A percentile compares a stretch with the other conserved stretches of the same genome.
phyloP scores from a whole-genome alignment of 2,113 vertebrate genomes.

The Sorex fumeus region DNA sequence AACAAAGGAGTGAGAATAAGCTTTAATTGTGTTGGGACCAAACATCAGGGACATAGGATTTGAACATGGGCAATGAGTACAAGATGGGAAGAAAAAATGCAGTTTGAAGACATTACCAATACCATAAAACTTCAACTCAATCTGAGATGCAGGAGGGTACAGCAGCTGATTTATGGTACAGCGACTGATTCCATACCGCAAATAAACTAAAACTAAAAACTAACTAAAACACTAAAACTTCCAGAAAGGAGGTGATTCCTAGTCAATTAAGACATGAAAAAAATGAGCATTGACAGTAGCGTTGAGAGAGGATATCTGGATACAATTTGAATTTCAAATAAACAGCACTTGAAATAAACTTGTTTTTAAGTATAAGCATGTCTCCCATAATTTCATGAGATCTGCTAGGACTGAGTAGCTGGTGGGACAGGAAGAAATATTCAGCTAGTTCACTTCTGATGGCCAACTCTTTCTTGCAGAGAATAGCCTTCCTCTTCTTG shows the following conservation, averaged over 20 bases:
- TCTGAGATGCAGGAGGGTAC: too few species aligned
- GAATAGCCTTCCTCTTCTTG: not conserved
- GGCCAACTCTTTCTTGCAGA: not conserved
- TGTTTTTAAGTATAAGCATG: not conserved
- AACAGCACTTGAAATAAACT: not conserved
- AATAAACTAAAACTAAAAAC: too few species aligned
- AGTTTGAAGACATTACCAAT: accelerated
- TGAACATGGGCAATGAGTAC: not conserved
- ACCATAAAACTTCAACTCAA: not conserved
- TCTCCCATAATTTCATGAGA: not conserved
- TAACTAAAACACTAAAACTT: accelerated
- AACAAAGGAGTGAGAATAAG: not conserved
- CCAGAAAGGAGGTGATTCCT: not conserved
- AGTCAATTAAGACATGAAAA: not conserved
- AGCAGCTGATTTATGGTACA: not conserved
- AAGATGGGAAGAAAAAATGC: not conserved
- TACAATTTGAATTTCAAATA: constrained; percentile 46
- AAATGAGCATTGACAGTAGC: not conserved
- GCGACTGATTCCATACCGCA: not conserved
- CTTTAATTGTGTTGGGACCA: not conserved
- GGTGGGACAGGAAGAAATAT: not conserved
- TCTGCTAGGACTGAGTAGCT: not conserved
- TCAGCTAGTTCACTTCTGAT: not conserved
- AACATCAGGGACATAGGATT: not conserved
- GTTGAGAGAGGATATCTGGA: not conserved